phyloP scores from a whole-genome alignment of 1,140 invertebrate species.

The Diachasma alloeum region DNA sequence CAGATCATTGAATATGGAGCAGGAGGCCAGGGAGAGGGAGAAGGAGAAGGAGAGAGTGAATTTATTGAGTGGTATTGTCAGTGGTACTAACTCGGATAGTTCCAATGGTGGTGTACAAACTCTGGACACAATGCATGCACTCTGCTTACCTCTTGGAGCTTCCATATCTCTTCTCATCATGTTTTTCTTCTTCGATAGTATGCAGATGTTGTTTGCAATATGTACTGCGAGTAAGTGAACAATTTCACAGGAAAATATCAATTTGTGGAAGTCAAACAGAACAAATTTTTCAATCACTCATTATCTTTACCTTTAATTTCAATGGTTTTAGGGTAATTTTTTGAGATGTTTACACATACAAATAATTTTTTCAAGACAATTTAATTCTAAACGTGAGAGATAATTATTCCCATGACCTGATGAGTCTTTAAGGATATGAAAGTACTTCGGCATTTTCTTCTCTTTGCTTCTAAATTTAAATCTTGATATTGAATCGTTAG shows the following conservation, averaged over 20 bases:
- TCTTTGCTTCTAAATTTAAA: too few relatives aligned
- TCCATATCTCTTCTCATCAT: slow-evolving; percentile 95
- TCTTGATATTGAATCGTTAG: too few relatives aligned
- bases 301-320: too few relatives aligned
- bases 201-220: slow-evolving; percentile 97
- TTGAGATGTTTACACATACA: too few relatives aligned
- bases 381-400: too few relatives aligned
- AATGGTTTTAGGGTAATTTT: too few relatives aligned
- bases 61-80: slow-evolving; percentile 64
- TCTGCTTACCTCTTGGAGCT: slow-evolving; percentile 94
- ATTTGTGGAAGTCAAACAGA: not conserved
- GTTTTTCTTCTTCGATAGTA: slow-evolving; percentile 99
- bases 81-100: slow-evolving; percentile 46
- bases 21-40: slow-evolving; percentile 87
- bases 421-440: too few relatives aligned
- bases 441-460: too few relatives aligned
- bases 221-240: slow-evolving; percentile 90
- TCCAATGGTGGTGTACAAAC: slow-evolving; percentile 79
- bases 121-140: slow-evolving; percentile 94
- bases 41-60: slow-evolving; percentile 78
- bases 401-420: too few relatives aligned
- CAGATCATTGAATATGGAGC: slow-evolving; percentile 92
- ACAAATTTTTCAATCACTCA: too few relatives aligned
- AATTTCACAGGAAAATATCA: not conserved
- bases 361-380: too few relatives aligned